A percentile compares a stretch with the other conserved stretches of the same genome.
These are phyloP conservation scores for Clarias platycephalus DNA, from an alignment of 2,797 vertebrate genomes.

Conservation along the genomic window DNA sequence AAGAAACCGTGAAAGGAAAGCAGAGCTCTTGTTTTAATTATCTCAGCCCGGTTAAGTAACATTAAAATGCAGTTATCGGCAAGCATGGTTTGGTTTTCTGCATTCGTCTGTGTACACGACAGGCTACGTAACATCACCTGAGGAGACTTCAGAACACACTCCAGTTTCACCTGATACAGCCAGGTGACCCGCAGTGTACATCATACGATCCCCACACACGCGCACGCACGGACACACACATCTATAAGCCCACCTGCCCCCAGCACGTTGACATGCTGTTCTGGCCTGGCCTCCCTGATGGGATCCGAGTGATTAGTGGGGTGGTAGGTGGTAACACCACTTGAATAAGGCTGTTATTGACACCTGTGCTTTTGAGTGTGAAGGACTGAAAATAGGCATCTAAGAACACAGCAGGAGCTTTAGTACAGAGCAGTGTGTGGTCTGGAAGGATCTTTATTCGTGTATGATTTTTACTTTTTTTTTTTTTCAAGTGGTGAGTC, in stretches of 20 bases:
- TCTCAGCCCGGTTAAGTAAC: slow-evolving; percentile 31
- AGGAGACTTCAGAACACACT: slow-evolving; percentile 65
- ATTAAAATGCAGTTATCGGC: slow-evolving; percentile 33
- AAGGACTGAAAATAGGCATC: slow-evolving; percentile 15
- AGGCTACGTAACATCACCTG: slow-evolving; percentile 52
- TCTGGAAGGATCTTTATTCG: background rate
- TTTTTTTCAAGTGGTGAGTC: background rate
- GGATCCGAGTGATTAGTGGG: slow-evolving; percentile 46
- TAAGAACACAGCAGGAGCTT: slow-evolving; percentile 8
- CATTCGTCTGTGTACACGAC: slow-evolving; percentile 56
- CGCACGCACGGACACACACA: slow-evolving; percentile 39
- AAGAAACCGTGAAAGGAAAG: slow-evolving; percentile 13
- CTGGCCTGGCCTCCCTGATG: slow-evolving; percentile 27
- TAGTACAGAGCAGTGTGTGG: background rate
- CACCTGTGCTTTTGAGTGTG: slow-evolving; percentile 18
- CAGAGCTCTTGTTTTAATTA: slow-evolving; percentile 45
- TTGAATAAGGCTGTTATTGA: background rate
- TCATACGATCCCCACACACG: slow-evolving; percentile 68
- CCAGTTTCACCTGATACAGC: slow-evolving; percentile 70
- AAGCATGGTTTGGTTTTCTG: slow-evolving; percentile 59
- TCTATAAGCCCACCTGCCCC: slow-evolving; percentile 36
- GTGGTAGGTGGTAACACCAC: slow-evolving; percentile 17
- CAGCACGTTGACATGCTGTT: slow-evolving; percentile 10
- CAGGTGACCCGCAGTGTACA: slow-evolving; percentile 64
- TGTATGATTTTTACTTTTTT: background rate